Conservation (phyloP, 2,888 invertebrate genomes). For the Cotesia congregata region DNA sequence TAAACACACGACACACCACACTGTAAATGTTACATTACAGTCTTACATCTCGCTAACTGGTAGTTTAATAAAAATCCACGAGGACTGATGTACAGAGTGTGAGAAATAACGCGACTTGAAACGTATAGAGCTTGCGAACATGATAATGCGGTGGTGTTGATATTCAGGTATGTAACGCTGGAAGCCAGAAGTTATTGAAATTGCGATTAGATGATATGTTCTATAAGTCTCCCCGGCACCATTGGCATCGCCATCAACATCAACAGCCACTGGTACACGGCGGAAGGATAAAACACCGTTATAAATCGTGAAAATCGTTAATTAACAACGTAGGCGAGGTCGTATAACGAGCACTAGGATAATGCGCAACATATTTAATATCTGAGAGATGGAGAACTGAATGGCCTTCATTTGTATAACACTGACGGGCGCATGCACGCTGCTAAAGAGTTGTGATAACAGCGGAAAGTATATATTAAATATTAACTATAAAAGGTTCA, state of each 20-base stretch:
- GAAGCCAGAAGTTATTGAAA: constrained; percentile 33
- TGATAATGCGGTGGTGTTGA: background rate
- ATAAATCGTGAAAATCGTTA: constrained; percentile 51
- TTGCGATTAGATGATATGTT: constrained; percentile 15
- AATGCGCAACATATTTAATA: constrained; percentile 45
- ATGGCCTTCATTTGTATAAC: constrained; percentile 41
- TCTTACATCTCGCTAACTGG: background rate
- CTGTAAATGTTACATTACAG: no score
- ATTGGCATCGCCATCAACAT: constrained; percentile 20
- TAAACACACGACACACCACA: background rate
- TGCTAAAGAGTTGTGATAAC: constrained; percentile 2
- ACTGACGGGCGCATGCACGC: constrained; percentile 8
- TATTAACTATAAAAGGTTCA: no score
- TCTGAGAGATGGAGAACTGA: constrained; percentile 44
- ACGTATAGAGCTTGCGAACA: background rate
- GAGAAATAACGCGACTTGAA: constrained; percentile 18
- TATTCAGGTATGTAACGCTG: background rate
- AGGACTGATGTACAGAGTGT: constrained; percentile 10
- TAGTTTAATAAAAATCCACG: background rate
- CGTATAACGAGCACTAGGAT: constrained; percentile 38
- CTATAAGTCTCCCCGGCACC: constrained; percentile 6
- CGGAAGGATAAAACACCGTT: constrained; percentile 44
- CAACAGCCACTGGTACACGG: constrained; percentile 33
- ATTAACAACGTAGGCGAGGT: constrained; percentile 48
- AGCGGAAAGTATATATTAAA: no score